Evolutionary conservation across 2,113 vertebrate species (phyloP).

Genomic region (Epinephelus moara): DNA sequence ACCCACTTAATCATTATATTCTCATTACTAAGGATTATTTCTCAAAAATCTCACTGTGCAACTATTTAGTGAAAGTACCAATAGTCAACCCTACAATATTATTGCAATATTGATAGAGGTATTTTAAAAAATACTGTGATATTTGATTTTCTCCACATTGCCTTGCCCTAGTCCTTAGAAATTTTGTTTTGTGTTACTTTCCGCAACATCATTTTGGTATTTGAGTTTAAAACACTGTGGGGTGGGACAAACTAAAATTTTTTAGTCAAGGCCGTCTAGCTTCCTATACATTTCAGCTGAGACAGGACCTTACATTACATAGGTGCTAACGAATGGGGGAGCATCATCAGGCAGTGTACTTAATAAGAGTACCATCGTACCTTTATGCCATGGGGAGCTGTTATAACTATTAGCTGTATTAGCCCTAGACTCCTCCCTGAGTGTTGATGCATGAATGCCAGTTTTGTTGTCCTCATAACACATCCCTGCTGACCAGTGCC

Average conservation of each 20-base stretch:
- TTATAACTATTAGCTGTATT: neutral
- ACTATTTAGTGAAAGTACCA: too few species aligned
- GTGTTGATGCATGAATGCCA: neutral
- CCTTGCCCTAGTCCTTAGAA: too few species aligned
- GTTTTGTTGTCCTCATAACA: neutral
- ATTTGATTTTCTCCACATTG: too few species aligned
- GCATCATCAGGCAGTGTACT: neutral
- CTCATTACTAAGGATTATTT: too few species aligned
- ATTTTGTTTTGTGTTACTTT: neutral
- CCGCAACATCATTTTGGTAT: neutral
- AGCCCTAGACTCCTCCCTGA: neutral
- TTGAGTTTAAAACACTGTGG: neutral
- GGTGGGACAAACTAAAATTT: neutral
- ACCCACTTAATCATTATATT: too few species aligned
- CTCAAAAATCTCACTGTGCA: too few species aligned
- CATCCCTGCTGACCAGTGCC: neutral
- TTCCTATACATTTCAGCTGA: neutral
- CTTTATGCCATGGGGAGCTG: conserved; percentile 9
- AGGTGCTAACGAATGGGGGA: neutral
- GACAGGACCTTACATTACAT: neutral
- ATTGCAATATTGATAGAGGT: too few species aligned
- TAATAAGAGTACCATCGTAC: neutral
- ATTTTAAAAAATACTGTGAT: too few species aligned
- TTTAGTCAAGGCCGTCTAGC: neutral
- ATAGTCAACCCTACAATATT: too few species aligned